Percentiles rank a stretch among this genome's conserved stretches.
phyloP scores from a whole-genome alignment of 2,797 vertebrate species.

The Hybognathus amarus region DNA sequence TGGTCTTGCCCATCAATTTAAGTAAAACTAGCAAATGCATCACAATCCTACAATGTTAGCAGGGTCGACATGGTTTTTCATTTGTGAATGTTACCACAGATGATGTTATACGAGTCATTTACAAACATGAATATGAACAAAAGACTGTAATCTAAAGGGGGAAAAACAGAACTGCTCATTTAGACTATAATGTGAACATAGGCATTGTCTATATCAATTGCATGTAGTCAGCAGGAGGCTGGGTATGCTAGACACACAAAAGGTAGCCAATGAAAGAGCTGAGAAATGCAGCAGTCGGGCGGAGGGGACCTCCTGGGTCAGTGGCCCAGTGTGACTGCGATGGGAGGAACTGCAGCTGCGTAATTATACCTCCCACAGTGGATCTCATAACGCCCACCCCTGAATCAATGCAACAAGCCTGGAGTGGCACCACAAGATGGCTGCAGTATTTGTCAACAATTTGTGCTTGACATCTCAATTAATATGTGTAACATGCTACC shows the following conservation, averaged over 20 bases:
- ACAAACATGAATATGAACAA: neutral
- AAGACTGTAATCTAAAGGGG: neutral
- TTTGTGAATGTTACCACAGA: neutral
- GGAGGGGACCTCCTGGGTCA: constrained; percentile 44
- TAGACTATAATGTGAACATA: neutral
- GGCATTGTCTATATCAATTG: constrained; percentile 25
- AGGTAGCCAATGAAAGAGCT: constrained; percentile 37
- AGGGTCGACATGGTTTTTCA: neutral
- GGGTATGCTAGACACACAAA: constrained; percentile 42
- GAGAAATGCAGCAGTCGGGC: constrained; percentile 34
- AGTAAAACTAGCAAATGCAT: neutral
- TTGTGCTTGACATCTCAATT: neutral
- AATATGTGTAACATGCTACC: neutral
- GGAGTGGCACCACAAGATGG: constrained; percentile 5
- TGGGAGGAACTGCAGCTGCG: constrained; percentile 41
- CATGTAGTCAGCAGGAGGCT: constrained; percentile 34
- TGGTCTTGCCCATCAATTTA: neutral
- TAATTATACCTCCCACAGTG: constrained; percentile 58
- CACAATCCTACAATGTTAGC: neutral
- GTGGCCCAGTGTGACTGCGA: constrained; percentile 28
- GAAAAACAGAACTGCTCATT: neutral
- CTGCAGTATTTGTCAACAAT: neutral
- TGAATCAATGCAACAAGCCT: constrained; percentile 39
- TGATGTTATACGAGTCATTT: neutral
- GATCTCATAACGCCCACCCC: constrained; percentile 49